Percentiles rank a stretch among this genome's conserved stretches.
Conservation (phyloP, 2,797 vertebrate genomes). For the Danio kyathit region DNA sequence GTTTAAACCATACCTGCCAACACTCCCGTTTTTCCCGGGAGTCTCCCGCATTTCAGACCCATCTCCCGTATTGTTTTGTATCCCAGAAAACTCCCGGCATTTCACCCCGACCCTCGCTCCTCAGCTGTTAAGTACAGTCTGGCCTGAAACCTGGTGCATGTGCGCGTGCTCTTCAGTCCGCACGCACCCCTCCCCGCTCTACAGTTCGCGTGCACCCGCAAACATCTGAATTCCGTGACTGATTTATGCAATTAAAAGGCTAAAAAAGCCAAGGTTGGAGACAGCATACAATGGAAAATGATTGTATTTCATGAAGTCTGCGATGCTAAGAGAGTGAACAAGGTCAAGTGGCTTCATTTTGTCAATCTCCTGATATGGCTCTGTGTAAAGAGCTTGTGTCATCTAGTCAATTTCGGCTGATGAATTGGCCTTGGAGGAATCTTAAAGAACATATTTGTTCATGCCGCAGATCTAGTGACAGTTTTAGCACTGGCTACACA, state of each 20-base stretch:
- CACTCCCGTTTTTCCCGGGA: too few species aligned
- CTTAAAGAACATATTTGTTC: not conserved
- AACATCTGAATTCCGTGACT: not conserved
- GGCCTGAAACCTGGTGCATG: too few species aligned
- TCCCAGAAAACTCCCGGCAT: too few species aligned
- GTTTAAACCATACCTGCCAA: too few species aligned
- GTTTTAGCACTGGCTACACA: not conserved
- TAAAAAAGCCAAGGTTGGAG: not conserved
- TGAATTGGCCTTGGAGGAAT: not conserved
- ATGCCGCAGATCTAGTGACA: not conserved
- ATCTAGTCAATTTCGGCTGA: not conserved
- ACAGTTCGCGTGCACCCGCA: too few species aligned
- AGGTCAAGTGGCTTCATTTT: slow-evolving; percentile 4
- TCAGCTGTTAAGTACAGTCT: too few species aligned
- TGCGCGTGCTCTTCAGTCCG: too few species aligned
- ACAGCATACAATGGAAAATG: not conserved
- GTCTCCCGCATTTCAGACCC: too few species aligned
- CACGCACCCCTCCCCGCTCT: too few species aligned
- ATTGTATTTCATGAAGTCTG: not conserved
- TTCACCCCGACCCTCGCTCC: too few species aligned
- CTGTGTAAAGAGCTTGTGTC: not conserved
- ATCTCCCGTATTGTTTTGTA: too few species aligned
- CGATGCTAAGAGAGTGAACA: not conserved
- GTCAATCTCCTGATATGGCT: not conserved
- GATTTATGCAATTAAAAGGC: not conserved